phyloP scores from a whole-genome alignment of 1,140 invertebrate species.

The Drosophila saltans region DNA sequence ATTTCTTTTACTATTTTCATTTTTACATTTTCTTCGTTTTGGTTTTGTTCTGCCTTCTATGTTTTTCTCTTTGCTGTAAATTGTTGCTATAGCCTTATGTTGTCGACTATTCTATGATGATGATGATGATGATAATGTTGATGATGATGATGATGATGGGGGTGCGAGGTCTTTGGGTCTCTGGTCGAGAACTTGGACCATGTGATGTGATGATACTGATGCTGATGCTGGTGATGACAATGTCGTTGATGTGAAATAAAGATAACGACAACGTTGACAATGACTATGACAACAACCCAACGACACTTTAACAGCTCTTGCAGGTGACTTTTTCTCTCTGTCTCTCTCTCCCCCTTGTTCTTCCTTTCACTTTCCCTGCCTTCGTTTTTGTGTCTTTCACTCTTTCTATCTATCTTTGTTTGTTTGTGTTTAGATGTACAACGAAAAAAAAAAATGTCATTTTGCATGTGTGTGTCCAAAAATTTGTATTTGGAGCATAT shows the following conservation, averaged over 20 bases:
- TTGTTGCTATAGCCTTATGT: constrained; percentile 69
- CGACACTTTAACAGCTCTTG: constrained; percentile 78
- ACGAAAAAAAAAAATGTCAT: too few species aligned
- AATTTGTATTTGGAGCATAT: not conserved
- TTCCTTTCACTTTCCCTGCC: too few species aligned
- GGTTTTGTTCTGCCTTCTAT: constrained; percentile 53
- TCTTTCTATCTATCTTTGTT: not conserved
- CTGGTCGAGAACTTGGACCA: constrained; percentile 13
- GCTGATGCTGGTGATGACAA: constrained; percentile 70
- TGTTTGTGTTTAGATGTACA: not conserved
- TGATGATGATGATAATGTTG: constrained; percentile 12
- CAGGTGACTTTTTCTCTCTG: constrained; percentile 51
- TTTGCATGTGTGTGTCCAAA: not conserved
- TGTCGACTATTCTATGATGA: constrained; percentile 12
- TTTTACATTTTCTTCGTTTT: constrained; percentile 21
- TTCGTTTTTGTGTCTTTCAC: not conserved
- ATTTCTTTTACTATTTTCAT: constrained; percentile 24
- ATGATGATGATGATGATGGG: constrained; percentile 15
- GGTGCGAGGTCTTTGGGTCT: not conserved
- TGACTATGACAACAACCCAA: constrained; percentile 79
- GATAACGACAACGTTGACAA: constrained; percentile 80
- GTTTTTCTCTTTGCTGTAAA: constrained; percentile 65
- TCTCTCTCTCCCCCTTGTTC: not conserved
- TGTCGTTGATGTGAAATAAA: constrained; percentile 81
- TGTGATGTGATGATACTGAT: constrained; percentile 8